Evolutionary conservation across 2,113 vertebrate species (phyloP), one percentile per base, ranked within the genome.

Genomic region (Xiphias gladius): DNA sequence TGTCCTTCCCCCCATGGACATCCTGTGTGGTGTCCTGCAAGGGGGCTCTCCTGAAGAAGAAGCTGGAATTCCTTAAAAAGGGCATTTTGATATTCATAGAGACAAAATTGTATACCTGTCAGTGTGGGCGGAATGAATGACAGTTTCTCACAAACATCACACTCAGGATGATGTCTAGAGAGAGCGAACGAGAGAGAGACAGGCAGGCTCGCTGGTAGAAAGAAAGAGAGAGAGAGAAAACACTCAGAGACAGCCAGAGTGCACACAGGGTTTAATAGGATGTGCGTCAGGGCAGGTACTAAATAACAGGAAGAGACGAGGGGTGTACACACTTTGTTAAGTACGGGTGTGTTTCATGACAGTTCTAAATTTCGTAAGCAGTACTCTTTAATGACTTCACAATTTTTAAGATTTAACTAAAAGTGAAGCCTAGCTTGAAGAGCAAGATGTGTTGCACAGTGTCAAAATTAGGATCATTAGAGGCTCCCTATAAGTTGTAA

Each of bases 271-370:
- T 95, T 91, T 95, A 93, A 91, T 91, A 94, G 93, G 95, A 95
- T 91, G 92, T 95, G 91, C 93, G 94, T 95, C 94, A 94, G 90
- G 92, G 85, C 93, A 95, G 95, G 94, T 95, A 94, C 91, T 92
- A 94, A 95, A 95, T 95, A 95, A 95, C 95, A 95, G 95, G 95
- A 96, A 95, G 91, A 88, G 91, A 89, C 86, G 52, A 83, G 87
- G 94, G 90, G 88, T 94, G 94, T 94, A 91, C 92, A 89, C 83
- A 88, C 87, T 94, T 87, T 92, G 89, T 90, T 91, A 91, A 91
- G 81, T 87, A 91, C 62, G 94, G 93, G 93, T 89, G 95, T 95
- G 93, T 93, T 92, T 92, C 75, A 87, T 85, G 83, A 91, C 81
- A 89, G 58, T 86, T 89, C 35, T 71, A 63, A 70, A 87, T 84